Conservation (phyloP, 2,113 vertebrate genomes). For the Rhinoptilus africanus region DNA sequence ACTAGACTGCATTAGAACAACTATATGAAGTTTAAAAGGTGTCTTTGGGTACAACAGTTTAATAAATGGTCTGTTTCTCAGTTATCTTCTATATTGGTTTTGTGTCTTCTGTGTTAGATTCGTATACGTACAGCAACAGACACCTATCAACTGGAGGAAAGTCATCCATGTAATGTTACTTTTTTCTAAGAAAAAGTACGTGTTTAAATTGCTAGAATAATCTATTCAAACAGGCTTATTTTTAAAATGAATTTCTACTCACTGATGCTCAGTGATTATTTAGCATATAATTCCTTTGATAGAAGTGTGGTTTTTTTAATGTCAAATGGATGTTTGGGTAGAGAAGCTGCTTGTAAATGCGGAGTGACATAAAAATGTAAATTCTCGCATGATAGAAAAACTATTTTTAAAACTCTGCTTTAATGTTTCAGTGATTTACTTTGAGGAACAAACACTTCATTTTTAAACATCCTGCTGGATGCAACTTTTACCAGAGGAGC, state of each 20-base stretch:
- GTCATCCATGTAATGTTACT: background rate
- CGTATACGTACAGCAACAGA: background rate
- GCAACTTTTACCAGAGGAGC: background rate
- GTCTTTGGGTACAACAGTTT: background rate
- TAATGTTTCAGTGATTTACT: conserved; percentile 43
- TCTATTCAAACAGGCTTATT: background rate
- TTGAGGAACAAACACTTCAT: conserved; percentile 31
- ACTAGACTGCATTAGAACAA: background rate
- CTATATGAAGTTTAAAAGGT: background rate
- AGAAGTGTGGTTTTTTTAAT: background rate
- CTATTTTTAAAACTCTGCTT: conserved; percentile 37
- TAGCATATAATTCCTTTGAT: background rate
- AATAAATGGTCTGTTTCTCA: background rate
- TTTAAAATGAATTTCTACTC: background rate
- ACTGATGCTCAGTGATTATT: background rate
- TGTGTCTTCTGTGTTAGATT: background rate
- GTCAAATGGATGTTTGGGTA: conserved; percentile 11
- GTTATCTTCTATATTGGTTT: background rate
- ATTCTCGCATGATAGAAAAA: background rate
- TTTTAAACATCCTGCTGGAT: conserved; percentile 55
- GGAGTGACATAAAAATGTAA: conserved; percentile 54
- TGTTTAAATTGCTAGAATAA: background rate
- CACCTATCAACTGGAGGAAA: background rate
- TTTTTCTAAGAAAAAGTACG: background rate
- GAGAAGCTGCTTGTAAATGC: conserved; percentile 31